phyloP scores from a whole-genome alignment of 2,113 vertebrate species.

The Agelaius tricolor region DNA sequence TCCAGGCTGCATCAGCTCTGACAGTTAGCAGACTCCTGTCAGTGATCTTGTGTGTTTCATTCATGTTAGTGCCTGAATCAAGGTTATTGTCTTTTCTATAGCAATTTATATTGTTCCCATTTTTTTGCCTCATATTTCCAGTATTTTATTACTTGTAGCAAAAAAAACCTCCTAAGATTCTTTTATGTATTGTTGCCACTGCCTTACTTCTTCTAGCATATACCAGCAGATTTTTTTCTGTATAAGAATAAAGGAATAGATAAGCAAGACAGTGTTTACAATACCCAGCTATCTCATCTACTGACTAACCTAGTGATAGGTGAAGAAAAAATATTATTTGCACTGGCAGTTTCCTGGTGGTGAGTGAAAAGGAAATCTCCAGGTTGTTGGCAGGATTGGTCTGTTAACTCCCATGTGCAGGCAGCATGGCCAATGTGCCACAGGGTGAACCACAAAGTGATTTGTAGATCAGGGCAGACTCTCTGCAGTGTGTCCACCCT shows the following conservation, averaged over 20 bases:
- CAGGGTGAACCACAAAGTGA: accelerated
- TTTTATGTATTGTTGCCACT: not conserved
- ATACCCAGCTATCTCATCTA: not conserved
- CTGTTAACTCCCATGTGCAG: not conserved
- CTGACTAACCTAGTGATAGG: too few relatives aligned
- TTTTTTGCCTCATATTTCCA: not conserved
- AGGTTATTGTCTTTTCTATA: not conserved
- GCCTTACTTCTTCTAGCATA: not conserved
- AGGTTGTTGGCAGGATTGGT: not conserved
- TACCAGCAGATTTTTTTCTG: not conserved
- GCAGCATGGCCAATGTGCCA: not conserved
- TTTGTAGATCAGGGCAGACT: not conserved
- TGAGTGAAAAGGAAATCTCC: not conserved
- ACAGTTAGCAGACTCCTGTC: not conserved
- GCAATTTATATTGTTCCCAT: not conserved
- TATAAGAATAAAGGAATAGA: not conserved
- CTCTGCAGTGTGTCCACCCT: not conserved
- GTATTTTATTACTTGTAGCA: not conserved
- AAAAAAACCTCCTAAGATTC: not conserved
- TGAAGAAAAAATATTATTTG: not conserved
- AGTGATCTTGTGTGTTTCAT: not conserved
- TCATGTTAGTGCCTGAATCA: not conserved
- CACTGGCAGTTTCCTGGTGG: not conserved
- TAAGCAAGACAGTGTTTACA: not conserved
- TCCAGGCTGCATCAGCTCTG: not conserved